These are phyloP conservation scores for Eilema griseolum DNA, from an alignment of 2,888 invertebrate genomes.

Conservation along the genomic window DNA sequence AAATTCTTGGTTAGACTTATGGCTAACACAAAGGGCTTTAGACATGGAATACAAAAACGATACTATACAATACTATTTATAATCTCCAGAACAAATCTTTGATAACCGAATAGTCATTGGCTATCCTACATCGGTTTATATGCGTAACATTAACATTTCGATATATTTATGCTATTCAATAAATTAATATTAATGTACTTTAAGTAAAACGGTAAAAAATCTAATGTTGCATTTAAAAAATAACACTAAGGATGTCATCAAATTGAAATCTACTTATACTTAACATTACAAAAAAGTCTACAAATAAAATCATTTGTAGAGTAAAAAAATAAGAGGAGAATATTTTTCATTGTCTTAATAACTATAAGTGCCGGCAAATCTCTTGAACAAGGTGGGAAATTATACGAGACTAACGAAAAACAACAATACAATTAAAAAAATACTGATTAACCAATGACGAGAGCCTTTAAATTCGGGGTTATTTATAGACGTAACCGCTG, in stretches of 20 bases:
- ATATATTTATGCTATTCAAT: conserved; percentile 32
- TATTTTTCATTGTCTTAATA: conserved; percentile 62
- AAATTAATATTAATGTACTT: conserved; percentile 51
- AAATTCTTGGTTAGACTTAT: conserved; percentile 1
- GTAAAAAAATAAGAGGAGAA: conserved; percentile 85
- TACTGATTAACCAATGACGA: too few species aligned
- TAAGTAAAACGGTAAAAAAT: conserved; percentile 55
- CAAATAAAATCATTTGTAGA: conserved; percentile 85
- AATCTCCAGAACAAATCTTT: conserved; percentile 53
- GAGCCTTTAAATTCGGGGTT: too few species aligned
- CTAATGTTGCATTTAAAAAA: conserved; percentile 57
- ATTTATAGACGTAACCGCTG: too few species aligned
- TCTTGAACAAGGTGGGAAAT: too few species aligned
- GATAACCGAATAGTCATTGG: conserved; percentile 39
- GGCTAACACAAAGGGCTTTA: conserved; percentile 13
- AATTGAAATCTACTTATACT: conserved; percentile 80
- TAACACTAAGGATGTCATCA: conserved; percentile 64
- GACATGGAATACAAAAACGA: conserved; percentile 26
- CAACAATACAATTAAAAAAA: too few species aligned
- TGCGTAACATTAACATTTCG: conserved; percentile 37
- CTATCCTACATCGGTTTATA: conserved; percentile 57
- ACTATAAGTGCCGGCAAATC: too few species aligned
- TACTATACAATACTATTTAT: conserved; percentile 46
- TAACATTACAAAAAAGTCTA: conserved; percentile 78
- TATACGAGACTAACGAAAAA: too few species aligned